Evolutionary conservation across 2,888 invertebrate genomes (phyloP), one percentile per base, ranked within the genome.

Genomic region (Sinopyrophorus schimmeli): DNA sequence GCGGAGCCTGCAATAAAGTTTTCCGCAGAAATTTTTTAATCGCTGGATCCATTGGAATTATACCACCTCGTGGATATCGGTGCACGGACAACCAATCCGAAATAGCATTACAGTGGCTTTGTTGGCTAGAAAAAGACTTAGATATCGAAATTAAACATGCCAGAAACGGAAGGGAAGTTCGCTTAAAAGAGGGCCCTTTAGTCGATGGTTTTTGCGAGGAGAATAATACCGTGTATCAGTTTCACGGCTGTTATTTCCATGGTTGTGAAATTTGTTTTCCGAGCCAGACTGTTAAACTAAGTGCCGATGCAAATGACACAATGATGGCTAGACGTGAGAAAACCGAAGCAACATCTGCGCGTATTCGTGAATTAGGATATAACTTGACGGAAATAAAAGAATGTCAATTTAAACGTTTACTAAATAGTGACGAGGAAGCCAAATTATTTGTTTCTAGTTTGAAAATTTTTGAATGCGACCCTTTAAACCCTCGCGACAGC

Each of bases 171-270:
- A 3, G 18, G 1, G 41, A 41, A 12, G 16, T 23, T 9, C 12
- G 23, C 5, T 10, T 41, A 5, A 3, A 6, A 4, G 21, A 37
- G 10, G 21, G 31, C 7, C 7, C 15, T 7, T 6, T 28, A 3
- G 41, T 41, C 6, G 41, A 41, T 9, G 41, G 41, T 3, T 41
- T 28, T 4, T 41, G 41, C 12, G 16, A 1, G 9, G 41, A 21
- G 2, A 41, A 12, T 2, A 30, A 31, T 15, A 27, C 27, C 2
- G 31, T 23, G 2, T 41, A 28, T 9, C 6, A 43, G 2, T 43
- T 43, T 11, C 28, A 35, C 10, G 43, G 35, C 2, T 44, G 44
- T 10, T 44, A 27, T 12, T 44, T 9, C 6, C 44, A 44, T 9
- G 35, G 28, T 1, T 17, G 34, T 16, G 31, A 30, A 17, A 2